These are phyloP conservation scores for Nibea coibor DNA, from an alignment of 2,113 vertebrate species.

Conservation along the genomic window DNA sequence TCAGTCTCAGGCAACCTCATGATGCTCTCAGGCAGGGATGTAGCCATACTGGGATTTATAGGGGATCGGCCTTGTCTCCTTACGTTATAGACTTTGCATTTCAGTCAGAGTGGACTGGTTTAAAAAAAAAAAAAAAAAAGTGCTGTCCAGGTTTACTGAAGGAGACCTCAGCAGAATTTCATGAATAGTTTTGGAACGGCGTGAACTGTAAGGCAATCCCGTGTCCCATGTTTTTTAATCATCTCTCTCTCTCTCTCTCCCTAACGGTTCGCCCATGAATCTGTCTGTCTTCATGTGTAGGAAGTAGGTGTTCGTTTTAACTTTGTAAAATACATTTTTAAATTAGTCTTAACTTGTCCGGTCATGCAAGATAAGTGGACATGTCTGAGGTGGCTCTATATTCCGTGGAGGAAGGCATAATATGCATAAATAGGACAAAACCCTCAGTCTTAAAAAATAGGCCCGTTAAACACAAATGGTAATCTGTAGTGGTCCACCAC, in stretches of 20 bases:
- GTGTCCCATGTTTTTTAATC: background rate
- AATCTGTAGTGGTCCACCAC: slow-evolving; percentile 1
- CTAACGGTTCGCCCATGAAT: background rate
- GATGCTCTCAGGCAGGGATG: background rate
- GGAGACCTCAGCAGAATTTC: slow-evolving; percentile 4
- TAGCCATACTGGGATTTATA: background rate
- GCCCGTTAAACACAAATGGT: background rate
- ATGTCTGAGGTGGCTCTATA: background rate
- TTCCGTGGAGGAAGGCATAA: background rate
- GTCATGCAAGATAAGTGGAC: background rate
- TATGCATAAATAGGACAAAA: background rate
- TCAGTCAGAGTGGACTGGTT: background rate
- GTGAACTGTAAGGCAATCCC: background rate
- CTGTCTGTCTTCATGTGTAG: background rate
- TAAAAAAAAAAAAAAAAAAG: background rate
- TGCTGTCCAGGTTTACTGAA: background rate
- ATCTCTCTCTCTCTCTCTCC: background rate
- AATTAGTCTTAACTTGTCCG: background rate
- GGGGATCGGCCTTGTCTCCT: background rate
- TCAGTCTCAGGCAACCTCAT: background rate
- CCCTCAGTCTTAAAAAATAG: background rate
- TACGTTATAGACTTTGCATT: background rate
- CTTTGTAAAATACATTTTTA: background rate
- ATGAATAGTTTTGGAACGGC: background rate
- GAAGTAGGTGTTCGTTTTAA: background rate